Base-by-base conservation (phyloP, 2,113 vertebrate species). In the Nannobrachium achirus region DNA sequence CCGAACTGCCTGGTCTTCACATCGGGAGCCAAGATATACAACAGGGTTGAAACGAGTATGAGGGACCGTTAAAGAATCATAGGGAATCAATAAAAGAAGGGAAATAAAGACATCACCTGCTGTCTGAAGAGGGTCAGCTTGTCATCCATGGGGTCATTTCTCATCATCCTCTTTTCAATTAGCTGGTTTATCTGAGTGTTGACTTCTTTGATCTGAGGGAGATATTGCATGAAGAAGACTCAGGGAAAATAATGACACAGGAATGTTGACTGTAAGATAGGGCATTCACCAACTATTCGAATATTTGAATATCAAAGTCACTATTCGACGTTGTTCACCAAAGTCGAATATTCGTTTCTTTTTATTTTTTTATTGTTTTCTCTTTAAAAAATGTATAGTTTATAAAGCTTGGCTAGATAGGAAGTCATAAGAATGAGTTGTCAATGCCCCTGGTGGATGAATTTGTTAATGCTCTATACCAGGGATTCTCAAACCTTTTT, bases 51-150 rank as follows among this genome's bases (percentile, higher is more conserved):
- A 20, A n/a, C 20, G 41, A 39, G 39, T 2, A 46, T n/a, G 46
- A 51, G 53, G 53, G 19, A 45, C 15, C 46, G 45, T 4, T 33
- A 5, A 4, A 33, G 25, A 33, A 33, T 33, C 25, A 4, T 33
- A 5, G 25, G 3, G 25, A 33, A 33, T 33, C 25, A 5, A 33
- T 33, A 33, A 40, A 25, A 65, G 4, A 45, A 11, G 51, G 11
- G 13, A 8, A 44, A 68, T 33, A 7, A 15, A 64, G 38, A 81
- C 14, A 18, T 84, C 80, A 99, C 98, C 97, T 99, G 98, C 57
- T 99, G 98, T 49, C 94, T 92, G 75, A 95, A 98, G 2, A 98
- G 92, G n/a, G 95, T 95, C 66, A 98, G 90, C 80, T 96, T 97
- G 78, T 95, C 95, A 58, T 98, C 96, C 65, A 93, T 80, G 33